Base-by-base conservation (phyloP, 2,113 vertebrate genomes). In the Diglossa brunneiventris region DNA sequence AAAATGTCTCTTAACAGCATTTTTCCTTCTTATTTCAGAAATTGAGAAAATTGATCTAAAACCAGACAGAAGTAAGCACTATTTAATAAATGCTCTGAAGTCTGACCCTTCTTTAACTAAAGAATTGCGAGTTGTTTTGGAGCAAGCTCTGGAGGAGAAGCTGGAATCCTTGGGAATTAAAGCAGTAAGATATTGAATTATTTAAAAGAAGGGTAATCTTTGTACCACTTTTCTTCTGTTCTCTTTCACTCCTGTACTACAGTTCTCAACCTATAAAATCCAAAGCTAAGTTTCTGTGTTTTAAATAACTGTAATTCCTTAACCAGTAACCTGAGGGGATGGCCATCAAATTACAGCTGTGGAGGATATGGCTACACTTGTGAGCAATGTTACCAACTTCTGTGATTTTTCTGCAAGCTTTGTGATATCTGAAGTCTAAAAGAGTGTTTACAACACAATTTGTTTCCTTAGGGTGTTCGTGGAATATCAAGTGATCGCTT, bases 101-200 rank as follows among this genome's bases (percentile, higher is more conserved):
- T 98, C 68, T 75, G 97, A 98, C 92, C 97, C 98, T 33, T 97
- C 95, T 90, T 95, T 99, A 91, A 98, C 97, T 69, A 98, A 93
- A 87, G 98, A 98, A 72, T 97, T 99, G 50, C 97, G 98, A 67
- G 96, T 88, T 5, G 95, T 98, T 44, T 94, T 99, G 79, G 98
- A 99, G 86, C 98, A 98, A 94, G 94, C 95, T 28, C 86, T 99
- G 42, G 62, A 96, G 11, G 98, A 98, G 39, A 99, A 98, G 92
- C 96, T 99, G 90, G 98, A 99, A 96, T 97, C 84, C 68, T 94
- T 99, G 33, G 99, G 99, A 81, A 97, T 99, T 94, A 97, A 98
- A 84, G 77, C 98, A 61, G 99, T 99, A 98, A 92, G 98, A 95
- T 78, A 92, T 28, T 78, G n/a, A 89, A 80, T 92, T 80, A 59